A percentile compares a stretch with the other conserved stretches of the same genome.
Evolutionary conservation across 2,888 invertebrate species (phyloP).

Genomic region (Coelopa pilipes): DNA sequence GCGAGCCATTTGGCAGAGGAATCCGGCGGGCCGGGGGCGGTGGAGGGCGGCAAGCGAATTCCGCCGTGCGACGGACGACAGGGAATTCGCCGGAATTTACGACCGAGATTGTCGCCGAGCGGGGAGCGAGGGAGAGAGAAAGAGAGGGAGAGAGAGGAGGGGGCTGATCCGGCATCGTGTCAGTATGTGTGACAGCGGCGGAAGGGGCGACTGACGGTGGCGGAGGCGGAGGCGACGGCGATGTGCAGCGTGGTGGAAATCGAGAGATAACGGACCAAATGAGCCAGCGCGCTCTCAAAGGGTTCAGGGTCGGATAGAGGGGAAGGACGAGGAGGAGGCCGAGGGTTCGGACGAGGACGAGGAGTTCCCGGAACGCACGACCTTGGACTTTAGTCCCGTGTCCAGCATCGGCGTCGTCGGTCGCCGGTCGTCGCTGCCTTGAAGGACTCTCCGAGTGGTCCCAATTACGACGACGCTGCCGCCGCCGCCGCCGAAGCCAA

Average conservation of each 20-base stretch:
- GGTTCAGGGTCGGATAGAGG: slow-evolving; percentile 39
- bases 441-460: no score
- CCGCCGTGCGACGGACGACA: slow-evolving; percentile 9
- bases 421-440: no score
- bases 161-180: slow-evolving; percentile 43
- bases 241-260: slow-evolving; percentile 54
- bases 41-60: slow-evolving; percentile 17
- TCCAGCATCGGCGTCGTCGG: neutral
- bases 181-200: slow-evolving; percentile 9
- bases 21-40: neutral
- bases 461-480: no score
- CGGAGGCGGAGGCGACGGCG: slow-evolving; percentile 49
- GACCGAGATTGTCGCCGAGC: slow-evolving; percentile 20
- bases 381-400: neutral
- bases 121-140: slow-evolving; percentile 40
- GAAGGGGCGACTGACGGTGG: slow-evolving; percentile 37
- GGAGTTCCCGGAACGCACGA: neutral
- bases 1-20: slow-evolving; percentile 22
- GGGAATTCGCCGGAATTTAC: slow-evolving; percentile 28
- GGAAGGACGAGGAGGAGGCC: neutral
- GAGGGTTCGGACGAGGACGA: neutral
- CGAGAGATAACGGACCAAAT: slow-evolving; percentile 46
- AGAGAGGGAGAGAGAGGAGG: slow-evolving; percentile 53
- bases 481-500: neutral
- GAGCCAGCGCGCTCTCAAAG: no score